Conservation (phyloP, 2,113 vertebrate genomes). For the Plecturocebus donacophilus region DNA sequence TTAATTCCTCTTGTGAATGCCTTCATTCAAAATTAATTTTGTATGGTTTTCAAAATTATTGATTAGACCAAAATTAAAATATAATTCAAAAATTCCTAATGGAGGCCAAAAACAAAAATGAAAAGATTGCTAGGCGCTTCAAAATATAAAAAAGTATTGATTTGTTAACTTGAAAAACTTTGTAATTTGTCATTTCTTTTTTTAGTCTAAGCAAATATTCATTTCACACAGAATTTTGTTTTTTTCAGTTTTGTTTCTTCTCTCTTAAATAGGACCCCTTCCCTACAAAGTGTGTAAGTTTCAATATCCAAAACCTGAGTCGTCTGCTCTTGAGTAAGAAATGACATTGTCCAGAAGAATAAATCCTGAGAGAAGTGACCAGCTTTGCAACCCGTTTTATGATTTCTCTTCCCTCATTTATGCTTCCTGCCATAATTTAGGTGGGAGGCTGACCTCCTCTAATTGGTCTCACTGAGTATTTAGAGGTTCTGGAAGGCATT, state of each 20-base stretch:
- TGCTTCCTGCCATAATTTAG: not conserved
- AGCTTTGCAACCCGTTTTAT: not conserved
- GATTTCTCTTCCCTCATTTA: not conserved
- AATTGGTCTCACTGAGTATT: not conserved
- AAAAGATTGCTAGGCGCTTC: not conserved
- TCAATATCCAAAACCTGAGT: not conserved
- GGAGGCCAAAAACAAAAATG: not conserved
- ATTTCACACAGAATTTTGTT: not conserved
- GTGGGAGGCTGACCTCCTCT: not conserved
- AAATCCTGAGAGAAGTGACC: not conserved
- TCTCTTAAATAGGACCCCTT: not conserved
- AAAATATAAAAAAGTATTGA: not conserved
- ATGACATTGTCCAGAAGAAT: not conserved
- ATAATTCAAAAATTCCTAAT: not conserved
- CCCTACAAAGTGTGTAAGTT: not conserved
- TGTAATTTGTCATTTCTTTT: not conserved
- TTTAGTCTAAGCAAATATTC: not conserved
- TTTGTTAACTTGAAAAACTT: not conserved
- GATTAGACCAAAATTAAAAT: not conserved
- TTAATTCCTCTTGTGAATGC: not conserved
- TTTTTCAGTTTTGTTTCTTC: not conserved
- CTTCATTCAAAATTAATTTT: slow-evolving; percentile 13
- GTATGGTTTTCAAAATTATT: slow-evolving; percentile 1
- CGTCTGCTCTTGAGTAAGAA: not conserved
- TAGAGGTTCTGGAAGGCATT: not conserved